A percentile compares a stretch with the other conserved stretches of the same genome.
phyloP scores from a whole-genome alignment of 2,888 invertebrate species.

The Protodeltote pygarga region DNA sequence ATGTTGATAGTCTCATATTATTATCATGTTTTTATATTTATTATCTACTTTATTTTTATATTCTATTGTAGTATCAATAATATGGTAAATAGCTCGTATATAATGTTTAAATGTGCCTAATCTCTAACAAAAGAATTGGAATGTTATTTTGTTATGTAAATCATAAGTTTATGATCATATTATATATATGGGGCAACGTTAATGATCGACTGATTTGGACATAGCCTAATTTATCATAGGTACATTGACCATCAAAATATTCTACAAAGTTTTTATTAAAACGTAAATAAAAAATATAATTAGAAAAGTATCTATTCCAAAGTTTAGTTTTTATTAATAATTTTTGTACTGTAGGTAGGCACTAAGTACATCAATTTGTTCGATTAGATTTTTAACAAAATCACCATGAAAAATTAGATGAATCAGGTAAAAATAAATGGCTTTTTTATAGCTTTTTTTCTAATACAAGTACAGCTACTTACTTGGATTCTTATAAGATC shows the following conservation, averaged over 20 bases:
- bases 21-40: too few species aligned
- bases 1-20: not conserved
- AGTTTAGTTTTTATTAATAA: constrained; percentile 22
- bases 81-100: constrained; percentile 18
- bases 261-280: not conserved
- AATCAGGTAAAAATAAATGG: constrained; percentile 36
- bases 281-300: constrained; percentile 3
- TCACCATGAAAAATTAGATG: constrained; percentile 34
- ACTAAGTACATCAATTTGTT: constrained; percentile 9
- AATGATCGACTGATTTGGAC: constrained; percentile 5
- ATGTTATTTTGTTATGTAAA: constrained; percentile 32
- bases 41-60: constrained; percentile 1
- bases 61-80: constrained; percentile 26
- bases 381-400: constrained; percentile 6
- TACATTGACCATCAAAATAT: not conserved
- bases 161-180: constrained; percentile 18
- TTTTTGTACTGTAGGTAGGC: not conserved
- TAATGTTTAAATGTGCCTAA: constrained; percentile 17
- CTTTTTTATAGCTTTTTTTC: constrained; percentile 51
- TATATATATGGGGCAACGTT: constrained; percentile 10
- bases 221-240: not conserved
- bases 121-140: constrained; percentile 20
- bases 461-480: constrained; percentile 34
- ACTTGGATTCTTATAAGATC: constrained; percentile 44
- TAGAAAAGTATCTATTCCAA: not conserved